Base-by-base conservation (phyloP, 2,113 vertebrate genomes). In the Cynocephalus volans region DNA sequence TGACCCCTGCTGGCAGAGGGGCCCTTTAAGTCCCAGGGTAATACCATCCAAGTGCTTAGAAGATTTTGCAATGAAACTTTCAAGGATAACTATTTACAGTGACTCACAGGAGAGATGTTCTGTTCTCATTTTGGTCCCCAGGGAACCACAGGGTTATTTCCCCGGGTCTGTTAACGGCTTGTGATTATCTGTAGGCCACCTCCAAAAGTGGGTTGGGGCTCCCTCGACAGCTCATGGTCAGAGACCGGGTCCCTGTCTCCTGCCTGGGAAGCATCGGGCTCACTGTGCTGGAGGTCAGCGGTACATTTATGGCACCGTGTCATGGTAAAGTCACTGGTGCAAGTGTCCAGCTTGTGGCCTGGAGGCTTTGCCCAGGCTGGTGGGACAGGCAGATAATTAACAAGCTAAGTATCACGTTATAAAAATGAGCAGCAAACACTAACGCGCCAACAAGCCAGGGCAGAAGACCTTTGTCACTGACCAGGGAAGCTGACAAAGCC, bases 391-490 rank as follows among this genome's bases (percentile, higher is more conserved):
- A 23, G 75, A 58, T 52, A 23, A 19, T 85, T 96, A 94, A 93
- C 0, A 0, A 95, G 96, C 48, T 8, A 82, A 83, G 95, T 50
- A 79, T 56, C 91, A 88, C 90, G 50, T 92, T 41, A 28, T 93
- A 93, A 97, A 97, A 85, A 60, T 3, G 9, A 75, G 58, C 31
- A 64, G 69, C 9, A 21, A 52, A 64, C 0, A 5, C 73, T 82
- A 79, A 90, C 54, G 84, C 67, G 52, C 54, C 85, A 67, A 41
- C 58, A 60, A 95, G 90, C 58, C 24, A 0, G 58, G 84, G 67
- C 75, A 93, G 69, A 79, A 58, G 90, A 18, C 45, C 48, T 79
- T 89, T 85, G 67, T 88, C 84, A 24, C 48, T 15, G 65, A 89
- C 73, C 58, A 41, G 85, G 56, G 67, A 82, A 15, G 69, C 58